phyloP scores from a whole-genome alignment of 2,888 invertebrate species.

The Eupithecia subfuscata region DNA sequence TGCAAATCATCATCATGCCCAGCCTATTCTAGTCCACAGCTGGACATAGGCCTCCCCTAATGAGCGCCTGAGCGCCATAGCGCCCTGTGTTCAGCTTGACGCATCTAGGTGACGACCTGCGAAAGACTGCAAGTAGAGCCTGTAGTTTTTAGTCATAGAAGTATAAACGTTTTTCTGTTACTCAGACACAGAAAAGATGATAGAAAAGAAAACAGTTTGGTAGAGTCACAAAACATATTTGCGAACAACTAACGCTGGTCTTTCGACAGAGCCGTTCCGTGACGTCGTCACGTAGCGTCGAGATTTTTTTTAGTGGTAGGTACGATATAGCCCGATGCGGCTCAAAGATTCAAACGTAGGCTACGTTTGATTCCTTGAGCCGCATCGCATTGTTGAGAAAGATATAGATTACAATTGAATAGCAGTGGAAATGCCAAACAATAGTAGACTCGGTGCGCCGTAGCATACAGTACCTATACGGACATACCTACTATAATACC shows the following conservation, averaged over 20 bases:
- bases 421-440: constrained; percentile 16
- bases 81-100: background rate
- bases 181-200: too few species aligned
- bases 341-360: too few species aligned
- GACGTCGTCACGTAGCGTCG: background rate
- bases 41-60: background rate
- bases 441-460: constrained; percentile 16
- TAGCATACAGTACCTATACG: background rate
- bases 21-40: background rate
- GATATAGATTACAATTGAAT: constrained; percentile 21
- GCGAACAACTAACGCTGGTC: too few species aligned
- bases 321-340: too few species aligned
- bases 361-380: background rate
- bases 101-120: too few species aligned
- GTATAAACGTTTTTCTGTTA: too few species aligned
- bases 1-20: background rate
- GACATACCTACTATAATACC: background rate
- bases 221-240: too few species aligned
- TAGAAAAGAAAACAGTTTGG: too few species aligned
- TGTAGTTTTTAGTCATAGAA: too few species aligned
- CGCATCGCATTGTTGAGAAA: constrained; percentile 1
- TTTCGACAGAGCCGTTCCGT: too few species aligned
- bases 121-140: too few species aligned
- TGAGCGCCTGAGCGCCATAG: background rate
- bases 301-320: background rate